phyloP scores from a whole-genome alignment of 2,888 invertebrate species.

The Andrena chrysosceles region DNA sequence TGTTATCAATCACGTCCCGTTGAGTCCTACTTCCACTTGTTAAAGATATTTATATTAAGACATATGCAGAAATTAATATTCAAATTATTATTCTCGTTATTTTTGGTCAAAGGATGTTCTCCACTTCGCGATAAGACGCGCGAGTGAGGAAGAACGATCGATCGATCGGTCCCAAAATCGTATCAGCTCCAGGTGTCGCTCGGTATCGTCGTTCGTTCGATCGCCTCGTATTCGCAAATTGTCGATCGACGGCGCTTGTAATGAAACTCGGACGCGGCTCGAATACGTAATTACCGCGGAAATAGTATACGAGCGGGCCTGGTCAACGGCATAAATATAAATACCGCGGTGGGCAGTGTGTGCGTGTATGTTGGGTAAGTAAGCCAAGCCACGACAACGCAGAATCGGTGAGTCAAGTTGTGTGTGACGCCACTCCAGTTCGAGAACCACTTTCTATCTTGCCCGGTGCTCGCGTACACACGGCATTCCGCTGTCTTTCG shows the following conservation, averaged over 20 bases:
- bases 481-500: slow-evolving; percentile 56
- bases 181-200: neutral
- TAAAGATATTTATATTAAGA: no score
- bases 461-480: slow-evolving; percentile 53
- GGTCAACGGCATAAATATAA: slow-evolving; percentile 66
- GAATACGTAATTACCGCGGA: slow-evolving; percentile 66
- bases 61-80: no score
- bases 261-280: slow-evolving; percentile 50
- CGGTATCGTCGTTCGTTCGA: neutral
- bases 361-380: slow-evolving; percentile 31
- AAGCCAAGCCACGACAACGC: slow-evolving; percentile 40
- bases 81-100: no score
- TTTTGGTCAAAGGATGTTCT: no score
- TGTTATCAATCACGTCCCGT: neutral
- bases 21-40: no score
- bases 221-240: slow-evolving; percentile 15
- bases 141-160: neutral
- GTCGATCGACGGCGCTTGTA: slow-evolving; percentile 42
- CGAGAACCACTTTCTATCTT: slow-evolving; percentile 74
- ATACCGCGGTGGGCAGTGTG: slow-evolving; percentile 43
- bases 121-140: no score
- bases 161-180: neutral
- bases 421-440: slow-evolving; percentile 56
- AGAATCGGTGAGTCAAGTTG: slow-evolving; percentile 67
- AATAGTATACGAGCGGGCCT: slow-evolving; percentile 50